phyloP scores from a whole-genome alignment of 2,113 vertebrate genomes.

The Tragelaphus strepsiceros region DNA sequence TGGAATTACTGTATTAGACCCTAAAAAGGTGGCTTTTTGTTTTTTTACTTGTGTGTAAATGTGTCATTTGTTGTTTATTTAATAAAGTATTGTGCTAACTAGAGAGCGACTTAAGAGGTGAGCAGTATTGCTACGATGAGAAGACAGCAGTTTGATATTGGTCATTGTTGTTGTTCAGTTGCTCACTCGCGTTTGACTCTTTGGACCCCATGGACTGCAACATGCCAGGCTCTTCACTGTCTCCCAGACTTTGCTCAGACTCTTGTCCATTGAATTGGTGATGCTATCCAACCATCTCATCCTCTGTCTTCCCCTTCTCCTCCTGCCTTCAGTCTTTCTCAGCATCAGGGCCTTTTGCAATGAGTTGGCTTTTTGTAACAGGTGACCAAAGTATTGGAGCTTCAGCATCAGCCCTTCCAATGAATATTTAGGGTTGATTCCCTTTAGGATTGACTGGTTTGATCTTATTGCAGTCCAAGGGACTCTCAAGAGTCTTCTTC shows the following conservation, averaged over 20 bases:
- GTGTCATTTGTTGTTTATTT: not conserved
- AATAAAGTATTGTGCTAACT: not conserved
- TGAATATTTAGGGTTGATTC: not conserved
- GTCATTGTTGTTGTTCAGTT: not conserved
- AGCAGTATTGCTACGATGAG: not conserved
- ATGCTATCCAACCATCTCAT: not conserved
- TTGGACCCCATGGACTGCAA: not conserved
- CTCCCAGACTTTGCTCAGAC: not conserved
- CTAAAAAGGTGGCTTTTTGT: not conserved
- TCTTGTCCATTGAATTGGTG: not conserved
- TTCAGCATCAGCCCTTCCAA: not conserved
- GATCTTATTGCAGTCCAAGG: not conserved
- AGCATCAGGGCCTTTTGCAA: not conserved
- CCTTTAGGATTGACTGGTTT: not conserved
- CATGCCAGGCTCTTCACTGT: not conserved
- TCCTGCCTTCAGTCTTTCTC: not conserved
- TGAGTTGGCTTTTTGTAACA: not conserved
- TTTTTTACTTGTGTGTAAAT: not conserved
- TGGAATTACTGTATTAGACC: not conserved
- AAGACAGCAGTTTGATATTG: not conserved
- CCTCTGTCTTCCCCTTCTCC: not conserved
- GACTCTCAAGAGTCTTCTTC: not conserved
- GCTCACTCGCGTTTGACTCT: not conserved
- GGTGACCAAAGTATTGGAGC: not conserved
- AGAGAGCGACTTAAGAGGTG: not conserved